Conservation (phyloP, 2,113 vertebrate species). For the Fregetta grallaria region DNA sequence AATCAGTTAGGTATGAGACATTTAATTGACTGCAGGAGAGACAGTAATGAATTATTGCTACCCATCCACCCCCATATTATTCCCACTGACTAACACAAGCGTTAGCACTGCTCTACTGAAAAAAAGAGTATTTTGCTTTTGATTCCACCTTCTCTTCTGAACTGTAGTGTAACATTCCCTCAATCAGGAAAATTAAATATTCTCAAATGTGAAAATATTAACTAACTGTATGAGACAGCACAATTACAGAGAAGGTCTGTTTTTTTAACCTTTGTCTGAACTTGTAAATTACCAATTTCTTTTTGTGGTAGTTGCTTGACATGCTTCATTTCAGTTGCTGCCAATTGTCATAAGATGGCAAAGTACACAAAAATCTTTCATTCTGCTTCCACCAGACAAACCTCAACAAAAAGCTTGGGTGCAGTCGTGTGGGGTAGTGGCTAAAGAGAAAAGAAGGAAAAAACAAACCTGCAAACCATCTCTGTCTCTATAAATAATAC, state of each 20-base stretch:
- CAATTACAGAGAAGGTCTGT: background rate
- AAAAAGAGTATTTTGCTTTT: background rate
- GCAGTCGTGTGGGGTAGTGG: background rate
- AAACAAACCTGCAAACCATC: background rate
- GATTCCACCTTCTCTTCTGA: background rate
- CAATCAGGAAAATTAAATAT: slow-evolving; percentile 18
- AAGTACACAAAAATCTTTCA: slow-evolving; percentile 4
- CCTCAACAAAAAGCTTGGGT: background rate
- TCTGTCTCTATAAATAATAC: slow-evolving; percentile 22
- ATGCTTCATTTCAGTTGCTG: slow-evolving; percentile 20
- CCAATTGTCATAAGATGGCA: background rate
- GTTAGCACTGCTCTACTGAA: background rate
- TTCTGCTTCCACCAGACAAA: slow-evolving; percentile 35
- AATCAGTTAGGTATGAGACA: background rate
- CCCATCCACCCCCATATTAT: background rate
- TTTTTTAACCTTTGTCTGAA: slow-evolving; percentile 40
- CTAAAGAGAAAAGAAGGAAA: background rate
- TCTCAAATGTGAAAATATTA: slow-evolving; percentile 4
- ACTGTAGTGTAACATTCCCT: background rate
- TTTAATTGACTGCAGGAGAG: slow-evolving; percentile 3
- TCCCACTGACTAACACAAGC: background rate
- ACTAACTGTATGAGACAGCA: background rate
- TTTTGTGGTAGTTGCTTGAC: slow-evolving; percentile 25
- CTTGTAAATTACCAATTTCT: slow-evolving; percentile 40
- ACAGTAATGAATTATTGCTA: slow-evolving; percentile 14